Percentiles rank a stretch among this genome's conserved stretches.
These are phyloP conservation scores for Agonopterix arenella DNA, from an alignment of 2,888 invertebrate genomes.

Conservation along the genomic window DNA sequence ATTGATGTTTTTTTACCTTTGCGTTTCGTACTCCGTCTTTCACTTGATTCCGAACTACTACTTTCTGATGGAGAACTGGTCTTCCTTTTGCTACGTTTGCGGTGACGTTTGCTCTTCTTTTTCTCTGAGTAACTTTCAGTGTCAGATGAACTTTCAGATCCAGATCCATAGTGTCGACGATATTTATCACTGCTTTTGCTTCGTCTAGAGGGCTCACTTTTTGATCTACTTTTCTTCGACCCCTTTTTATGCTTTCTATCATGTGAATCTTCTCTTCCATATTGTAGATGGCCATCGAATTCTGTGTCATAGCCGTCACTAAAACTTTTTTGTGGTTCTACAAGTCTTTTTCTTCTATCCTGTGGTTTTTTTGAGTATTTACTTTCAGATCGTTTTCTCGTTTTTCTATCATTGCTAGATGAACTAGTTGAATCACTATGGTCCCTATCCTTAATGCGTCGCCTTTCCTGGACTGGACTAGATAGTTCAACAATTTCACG, in stretches of 20 bases:
- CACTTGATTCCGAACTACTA: slow-evolving; percentile 63
- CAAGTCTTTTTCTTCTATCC: slow-evolving; percentile 49
- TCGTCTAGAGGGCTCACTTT: slow-evolving; percentile 62
- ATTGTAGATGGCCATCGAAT: slow-evolving; percentile 27
- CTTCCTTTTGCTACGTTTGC: slow-evolving; percentile 59
- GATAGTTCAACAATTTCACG: slow-evolving; percentile 68
- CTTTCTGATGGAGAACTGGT: slow-evolving; percentile 59
- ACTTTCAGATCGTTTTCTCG: slow-evolving; percentile 34
- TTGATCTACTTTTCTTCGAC: slow-evolving; percentile 62
- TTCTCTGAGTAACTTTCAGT: slow-evolving; percentile 50
- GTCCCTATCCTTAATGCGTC: slow-evolving; percentile 34
- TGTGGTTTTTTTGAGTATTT: slow-evolving; percentile 46
- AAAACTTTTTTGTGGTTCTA: slow-evolving; percentile 62
- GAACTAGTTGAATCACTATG: slow-evolving; percentile 60
- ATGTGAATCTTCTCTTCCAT: slow-evolving; percentile 30
- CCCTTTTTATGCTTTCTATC: slow-evolving; percentile 37
- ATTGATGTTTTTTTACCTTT: slow-evolving; percentile 69
- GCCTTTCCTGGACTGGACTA: slow-evolving; percentile 52
- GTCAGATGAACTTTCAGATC: slow-evolving; percentile 52
- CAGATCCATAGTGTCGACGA: slow-evolving; percentile 41
- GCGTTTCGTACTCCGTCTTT: slow-evolving; percentile 55
- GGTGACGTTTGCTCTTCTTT: slow-evolving; percentile 57
- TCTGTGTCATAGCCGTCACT: slow-evolving; percentile 72
- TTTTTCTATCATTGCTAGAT: slow-evolving; percentile 57
- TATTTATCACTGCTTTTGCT: slow-evolving; percentile 43